These are phyloP conservation scores for Enoplosus armatus DNA, from an alignment of 2,797 vertebrate genomes.

Conservation along the genomic window DNA sequence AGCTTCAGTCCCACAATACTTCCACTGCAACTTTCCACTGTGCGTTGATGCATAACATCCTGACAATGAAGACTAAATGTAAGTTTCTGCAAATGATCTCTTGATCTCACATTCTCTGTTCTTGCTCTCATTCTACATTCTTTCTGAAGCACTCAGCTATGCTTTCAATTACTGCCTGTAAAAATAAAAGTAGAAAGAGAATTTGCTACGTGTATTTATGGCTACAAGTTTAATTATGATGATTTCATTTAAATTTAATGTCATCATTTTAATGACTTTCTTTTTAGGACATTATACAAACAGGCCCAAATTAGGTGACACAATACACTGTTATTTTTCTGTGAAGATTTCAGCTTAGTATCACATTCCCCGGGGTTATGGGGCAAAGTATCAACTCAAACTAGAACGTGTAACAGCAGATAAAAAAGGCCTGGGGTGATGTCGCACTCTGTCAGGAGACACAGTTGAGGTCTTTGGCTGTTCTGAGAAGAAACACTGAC, in stretches of 20 bases:
- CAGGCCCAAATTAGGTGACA: constrained; percentile 32
- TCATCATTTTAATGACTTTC: background rate
- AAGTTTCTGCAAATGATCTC: constrained; percentile 36
- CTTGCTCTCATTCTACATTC: constrained; percentile 9
- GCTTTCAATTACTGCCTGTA: constrained; percentile 15
- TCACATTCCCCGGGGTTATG: constrained; percentile 23
- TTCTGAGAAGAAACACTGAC: constrained; percentile 25
- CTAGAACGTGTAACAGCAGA: constrained; percentile 50
- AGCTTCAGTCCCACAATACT: constrained; percentile 1
- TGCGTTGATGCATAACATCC: constrained; percentile 12
- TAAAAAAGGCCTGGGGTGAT: constrained; percentile 45
- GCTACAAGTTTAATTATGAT: background rate
- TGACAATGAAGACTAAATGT: constrained; percentile 32
- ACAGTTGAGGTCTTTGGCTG: constrained; percentile 30
- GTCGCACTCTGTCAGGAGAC: constrained; percentile 39
- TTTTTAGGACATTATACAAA: constrained; percentile 14
- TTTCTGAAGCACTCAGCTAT: constrained; percentile 12
- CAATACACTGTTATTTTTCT: constrained; percentile 8
- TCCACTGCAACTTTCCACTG: background rate
- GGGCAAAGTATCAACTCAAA: constrained; percentile 45
- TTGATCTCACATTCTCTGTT: constrained; percentile 2
- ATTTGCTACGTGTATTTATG: background rate
- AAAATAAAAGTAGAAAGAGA: constrained; percentile 15
- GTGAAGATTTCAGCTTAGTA: constrained; percentile 7
- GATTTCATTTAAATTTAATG: constrained; percentile 15